phyloP scores from a whole-genome alignment of 1,140 invertebrate species.

The Euglossa dilemma region DNA sequence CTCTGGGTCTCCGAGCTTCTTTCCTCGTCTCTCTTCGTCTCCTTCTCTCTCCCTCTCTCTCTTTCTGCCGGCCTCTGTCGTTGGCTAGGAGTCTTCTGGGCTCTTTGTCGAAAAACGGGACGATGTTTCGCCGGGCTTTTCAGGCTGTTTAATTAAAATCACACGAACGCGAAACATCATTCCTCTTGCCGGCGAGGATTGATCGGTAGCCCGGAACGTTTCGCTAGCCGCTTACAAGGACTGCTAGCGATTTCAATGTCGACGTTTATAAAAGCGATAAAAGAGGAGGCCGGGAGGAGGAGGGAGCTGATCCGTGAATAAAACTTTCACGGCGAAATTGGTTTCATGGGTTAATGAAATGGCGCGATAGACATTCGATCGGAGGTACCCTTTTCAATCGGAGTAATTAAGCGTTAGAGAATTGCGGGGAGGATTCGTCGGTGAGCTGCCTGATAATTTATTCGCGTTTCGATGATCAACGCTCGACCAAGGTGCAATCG shows the following conservation, averaged over 20 bases:
- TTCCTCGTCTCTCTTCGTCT: not conserved
- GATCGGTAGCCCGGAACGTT: not conserved
- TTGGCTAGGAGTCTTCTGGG: conserved; percentile 34
- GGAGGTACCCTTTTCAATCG: not conserved
- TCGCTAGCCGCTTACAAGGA: not conserved
- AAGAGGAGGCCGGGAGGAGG: not conserved
- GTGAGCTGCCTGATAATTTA: no score
- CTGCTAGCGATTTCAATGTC: conserved; percentile 12
- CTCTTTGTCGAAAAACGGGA: conserved; percentile 60
- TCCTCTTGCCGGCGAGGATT: not conserved
- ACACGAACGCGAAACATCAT: conserved; percentile 37
- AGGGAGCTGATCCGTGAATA: not conserved
- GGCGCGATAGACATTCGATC: not conserved
- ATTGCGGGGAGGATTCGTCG: not conserved
- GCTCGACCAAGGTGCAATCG: no score
- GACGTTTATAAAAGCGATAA: not conserved
- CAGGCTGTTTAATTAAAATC: conserved; percentile 72
- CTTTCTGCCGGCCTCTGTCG: not conserved
- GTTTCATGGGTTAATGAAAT: not conserved
- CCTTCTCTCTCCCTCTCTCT: not conserved
- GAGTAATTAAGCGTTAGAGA: not conserved
- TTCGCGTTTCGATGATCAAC: no score
- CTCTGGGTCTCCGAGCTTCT: no score
- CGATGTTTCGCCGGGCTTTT: conserved; percentile 62
- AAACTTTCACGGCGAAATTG: not conserved